Base-by-base conservation (phyloP, 2,113 vertebrate genomes). In the Amia ocellicauda region DNA sequence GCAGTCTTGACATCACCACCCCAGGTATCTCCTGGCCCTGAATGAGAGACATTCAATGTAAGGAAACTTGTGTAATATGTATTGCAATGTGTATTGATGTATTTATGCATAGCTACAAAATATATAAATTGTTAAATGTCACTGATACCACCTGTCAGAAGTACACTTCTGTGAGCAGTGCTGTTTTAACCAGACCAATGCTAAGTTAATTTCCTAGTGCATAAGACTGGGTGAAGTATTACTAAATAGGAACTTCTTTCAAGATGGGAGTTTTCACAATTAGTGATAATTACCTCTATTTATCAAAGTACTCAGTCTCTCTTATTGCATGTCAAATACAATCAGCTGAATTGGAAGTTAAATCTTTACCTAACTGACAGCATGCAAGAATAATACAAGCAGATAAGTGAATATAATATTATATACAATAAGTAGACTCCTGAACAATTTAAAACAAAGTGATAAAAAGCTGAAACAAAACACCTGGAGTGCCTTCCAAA, bases 261-360 rank as follows among this genome's bases (percentile, higher is more conserved):
- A 29, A 49, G 67, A 62, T 74, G 63, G n/a, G 63, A 68, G 58
- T 75, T 76, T 72, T 79, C 69, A 81, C 74, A 73, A 77, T 79
- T 79, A 82, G 70, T 50, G 24, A 66, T 77, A 69, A 67, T 78
- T 79, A 73, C 72, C 59, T 36, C 31, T 11, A 36, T 79, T 79
- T 66, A 40, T 55, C 70, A 66, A 73, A 73, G 76, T 68, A 71
- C 76, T 74, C 74, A 70, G n/a, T n/a, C 80, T 78, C 68, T 78
- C 81, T 76, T 60, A 71, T 76, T 63, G 64, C 66, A 59, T 83
- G 84, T 86, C 84, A 87, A 85, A 86, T 80, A 82, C 77, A 81
- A 83, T 75, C 77, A 74, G 77, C 77, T 31, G 78, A 84, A 83
- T 74, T 68, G 74, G 78, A 83, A 81, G 81, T 81, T 84, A 77